phyloP scores from a whole-genome alignment of 2,113 vertebrate genomes.

The Grallaria varia region DNA sequence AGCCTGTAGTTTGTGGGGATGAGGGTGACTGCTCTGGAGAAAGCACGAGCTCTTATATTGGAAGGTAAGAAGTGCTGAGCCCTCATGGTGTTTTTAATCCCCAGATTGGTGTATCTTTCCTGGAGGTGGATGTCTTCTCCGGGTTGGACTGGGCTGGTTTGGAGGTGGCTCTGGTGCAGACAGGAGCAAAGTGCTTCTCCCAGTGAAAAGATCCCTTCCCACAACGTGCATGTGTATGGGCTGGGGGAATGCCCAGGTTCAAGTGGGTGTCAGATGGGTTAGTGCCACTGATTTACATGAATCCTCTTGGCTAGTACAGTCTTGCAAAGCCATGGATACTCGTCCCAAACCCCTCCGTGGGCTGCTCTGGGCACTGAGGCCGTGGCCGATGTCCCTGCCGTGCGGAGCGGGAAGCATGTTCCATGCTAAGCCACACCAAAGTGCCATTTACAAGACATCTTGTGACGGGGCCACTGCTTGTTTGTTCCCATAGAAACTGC shows the following conservation, averaged over 20 bases:
- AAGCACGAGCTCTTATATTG: rapidly evolving
- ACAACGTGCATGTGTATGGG: rapidly evolving
- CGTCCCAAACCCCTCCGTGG: rapidly evolving
- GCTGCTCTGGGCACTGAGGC: background rate
- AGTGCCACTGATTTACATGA: background rate
- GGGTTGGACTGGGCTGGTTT: rapidly evolving
- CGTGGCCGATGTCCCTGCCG: no score
- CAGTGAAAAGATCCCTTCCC: background rate
- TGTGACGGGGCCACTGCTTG: constrained; percentile 1
- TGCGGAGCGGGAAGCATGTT: no score
- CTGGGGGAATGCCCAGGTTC: background rate
- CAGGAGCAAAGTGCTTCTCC: no score
- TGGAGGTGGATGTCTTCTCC: background rate
- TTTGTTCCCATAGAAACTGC: constrained; percentile 69
- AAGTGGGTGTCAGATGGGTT: background rate
- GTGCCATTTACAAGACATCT: background rate
- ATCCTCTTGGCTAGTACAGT: background rate
- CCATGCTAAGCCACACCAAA: background rate
- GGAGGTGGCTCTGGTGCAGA: no score
- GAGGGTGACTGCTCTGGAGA: background rate
- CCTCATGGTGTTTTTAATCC: background rate
- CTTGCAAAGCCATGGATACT: rapidly evolving
- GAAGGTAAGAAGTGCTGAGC: background rate
- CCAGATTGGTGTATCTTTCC: no score
- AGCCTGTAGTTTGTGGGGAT: background rate